A percentile compares a stretch with the other conserved stretches of the same genome.
These are phyloP conservation scores for Cremastinae sp. DNA, from an alignment of 2,888 invertebrate genomes.

Conservation along the genomic window DNA sequence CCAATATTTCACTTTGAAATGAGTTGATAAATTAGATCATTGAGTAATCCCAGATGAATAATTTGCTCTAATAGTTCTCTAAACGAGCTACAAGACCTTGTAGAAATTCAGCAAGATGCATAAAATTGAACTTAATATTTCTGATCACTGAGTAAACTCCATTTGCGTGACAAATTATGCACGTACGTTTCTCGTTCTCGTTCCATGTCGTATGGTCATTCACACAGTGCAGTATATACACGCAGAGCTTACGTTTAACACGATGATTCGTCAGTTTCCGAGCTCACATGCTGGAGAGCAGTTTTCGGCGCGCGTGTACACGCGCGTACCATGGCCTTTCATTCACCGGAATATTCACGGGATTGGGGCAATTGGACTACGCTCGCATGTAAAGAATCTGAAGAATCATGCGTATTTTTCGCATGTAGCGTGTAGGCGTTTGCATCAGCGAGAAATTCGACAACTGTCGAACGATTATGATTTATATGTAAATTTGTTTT, in stretches of 20 bases:
- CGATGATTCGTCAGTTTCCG: constrained; percentile 31
- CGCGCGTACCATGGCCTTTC: constrained; percentile 65
- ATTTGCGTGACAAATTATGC: not conserved
- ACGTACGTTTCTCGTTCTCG: not conserved
- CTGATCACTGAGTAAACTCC: not conserved
- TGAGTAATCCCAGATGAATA: too few species aligned
- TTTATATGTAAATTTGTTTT: too few species aligned
- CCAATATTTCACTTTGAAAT: too few species aligned
- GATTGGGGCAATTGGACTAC: constrained; percentile 78
- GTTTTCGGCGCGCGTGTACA: constrained; percentile 6
- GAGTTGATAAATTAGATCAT: too few species aligned
- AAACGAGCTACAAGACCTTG: too few species aligned
- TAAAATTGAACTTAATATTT: too few species aligned
- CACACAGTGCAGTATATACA: constrained; percentile 10
- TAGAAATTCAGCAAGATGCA: too few species aligned
- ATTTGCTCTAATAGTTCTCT: too few species aligned
- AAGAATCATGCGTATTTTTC: too few species aligned
- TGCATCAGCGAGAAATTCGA: too few species aligned
- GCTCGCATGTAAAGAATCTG: constrained; percentile 59
- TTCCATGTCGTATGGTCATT: constrained; percentile 15
- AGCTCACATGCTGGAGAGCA: constrained; percentile 13
- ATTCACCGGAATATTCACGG: constrained; percentile 77
- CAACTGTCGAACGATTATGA: too few species aligned
- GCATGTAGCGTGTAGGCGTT: too few species aligned
- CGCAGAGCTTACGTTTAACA: constrained; percentile 14